Conservation (phyloP, 2,113 vertebrate species). For the Sorex fumeus region DNA sequence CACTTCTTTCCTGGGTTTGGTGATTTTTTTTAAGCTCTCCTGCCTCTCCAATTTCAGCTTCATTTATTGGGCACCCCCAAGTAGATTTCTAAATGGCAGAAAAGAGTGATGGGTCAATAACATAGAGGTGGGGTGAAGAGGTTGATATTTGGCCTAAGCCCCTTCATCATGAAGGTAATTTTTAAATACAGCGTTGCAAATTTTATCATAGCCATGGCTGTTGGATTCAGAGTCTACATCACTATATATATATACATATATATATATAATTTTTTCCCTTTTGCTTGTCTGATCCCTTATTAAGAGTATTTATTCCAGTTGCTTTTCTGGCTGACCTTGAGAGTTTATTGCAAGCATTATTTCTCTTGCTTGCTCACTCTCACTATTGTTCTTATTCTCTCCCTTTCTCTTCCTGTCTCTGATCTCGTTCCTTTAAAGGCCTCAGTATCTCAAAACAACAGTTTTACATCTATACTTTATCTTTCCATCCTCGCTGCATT, state of each 20-base stretch:
- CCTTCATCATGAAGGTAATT: constrained; percentile 27
- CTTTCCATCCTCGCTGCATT: background rate
- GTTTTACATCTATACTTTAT: background rate
- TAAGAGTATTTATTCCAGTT: constrained; percentile 78
- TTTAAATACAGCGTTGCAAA: constrained; percentile 37
- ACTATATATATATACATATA: background rate
- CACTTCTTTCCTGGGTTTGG: constrained; percentile 28
- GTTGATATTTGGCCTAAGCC: background rate
- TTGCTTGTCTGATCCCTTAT: constrained; percentile 70
- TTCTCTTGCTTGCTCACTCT: constrained; percentile 54
- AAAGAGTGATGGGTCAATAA: background rate
- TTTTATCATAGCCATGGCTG: background rate
- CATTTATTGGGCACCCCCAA: background rate
- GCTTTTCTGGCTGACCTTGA: constrained; percentile 71
- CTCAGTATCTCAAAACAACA: background rate
- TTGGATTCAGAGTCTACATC: constrained; percentile 35
- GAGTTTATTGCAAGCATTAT: constrained; percentile 72
- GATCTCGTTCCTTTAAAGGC: constrained; percentile 61
- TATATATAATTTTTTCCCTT: background rate
- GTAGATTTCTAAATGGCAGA: background rate
- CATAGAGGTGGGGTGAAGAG: background rate
- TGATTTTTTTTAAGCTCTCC: constrained; percentile 11
- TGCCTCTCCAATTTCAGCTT: background rate
- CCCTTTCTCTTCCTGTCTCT: background rate
- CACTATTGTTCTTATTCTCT: background rate